Percentiles rank a stretch among this genome's conserved stretches.
These are phyloP conservation scores for Telenomus remus DNA, from an alignment of 1,140 invertebrate genomes.

Conservation along the genomic window DNA sequence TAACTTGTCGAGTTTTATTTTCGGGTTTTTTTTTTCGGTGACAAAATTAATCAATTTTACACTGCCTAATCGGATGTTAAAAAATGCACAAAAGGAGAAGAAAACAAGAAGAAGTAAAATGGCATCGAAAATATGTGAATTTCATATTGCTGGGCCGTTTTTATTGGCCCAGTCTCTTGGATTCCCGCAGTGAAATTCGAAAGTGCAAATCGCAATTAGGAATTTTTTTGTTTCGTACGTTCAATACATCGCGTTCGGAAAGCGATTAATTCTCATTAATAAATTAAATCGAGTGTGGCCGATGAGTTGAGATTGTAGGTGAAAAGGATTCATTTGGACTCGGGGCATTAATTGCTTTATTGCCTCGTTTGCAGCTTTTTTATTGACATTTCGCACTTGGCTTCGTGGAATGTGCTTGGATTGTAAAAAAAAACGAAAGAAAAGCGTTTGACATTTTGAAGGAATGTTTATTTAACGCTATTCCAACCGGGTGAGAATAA, in stretches of 20 bases:
- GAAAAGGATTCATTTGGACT: constrained; percentile 17
- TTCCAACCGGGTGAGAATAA: not conserved
- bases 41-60: no score
- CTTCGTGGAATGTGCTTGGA: constrained; percentile 3
- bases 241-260: no score
- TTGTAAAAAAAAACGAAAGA: not conserved
- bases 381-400: constrained; percentile 20
- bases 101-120: no score
- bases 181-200: constrained; percentile 18
- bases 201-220: constrained; percentile 17
- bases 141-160: no score
- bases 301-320: not conserved
- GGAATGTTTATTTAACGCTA: constrained; percentile 1
- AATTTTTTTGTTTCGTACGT: constrained; percentile 5
- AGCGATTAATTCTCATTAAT: no score
- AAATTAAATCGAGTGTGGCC: no score
- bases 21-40: no score
- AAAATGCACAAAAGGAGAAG: no score
- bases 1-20: no score
- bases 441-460: constrained; percentile 13
- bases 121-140: no score
- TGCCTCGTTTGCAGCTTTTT: constrained; percentile 2
- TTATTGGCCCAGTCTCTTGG: not conserved
- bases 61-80: no score
- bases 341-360: constrained; percentile 23